Conservation (phyloP, 2,113 vertebrate genomes). For the Coptodon rendalli region DNA sequence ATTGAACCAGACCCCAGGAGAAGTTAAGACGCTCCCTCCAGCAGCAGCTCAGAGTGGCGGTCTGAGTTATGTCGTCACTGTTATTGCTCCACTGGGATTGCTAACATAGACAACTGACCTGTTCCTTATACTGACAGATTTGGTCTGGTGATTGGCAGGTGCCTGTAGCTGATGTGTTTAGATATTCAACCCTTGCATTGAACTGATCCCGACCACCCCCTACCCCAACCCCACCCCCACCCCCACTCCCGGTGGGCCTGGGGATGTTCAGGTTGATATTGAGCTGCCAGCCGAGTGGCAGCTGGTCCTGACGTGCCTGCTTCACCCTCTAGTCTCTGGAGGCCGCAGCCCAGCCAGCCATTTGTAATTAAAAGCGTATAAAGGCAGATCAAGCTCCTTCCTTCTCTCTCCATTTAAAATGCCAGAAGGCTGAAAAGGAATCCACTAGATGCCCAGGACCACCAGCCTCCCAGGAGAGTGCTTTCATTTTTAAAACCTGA, state of each 20-base stretch:
- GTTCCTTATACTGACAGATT: constrained; percentile 7
- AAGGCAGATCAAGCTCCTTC: constrained; percentile 39
- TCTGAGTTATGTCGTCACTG: constrained; percentile 40
- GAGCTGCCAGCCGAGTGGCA: constrained; percentile 32
- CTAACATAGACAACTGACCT: constrained; percentile 24
- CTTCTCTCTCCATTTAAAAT: neutral
- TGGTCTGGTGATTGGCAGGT: constrained; percentile 46
- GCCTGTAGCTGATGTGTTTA: constrained; percentile 33
- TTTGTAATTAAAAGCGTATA: constrained; percentile 60
- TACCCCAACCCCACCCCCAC: neutral
- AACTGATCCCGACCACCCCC: neutral
- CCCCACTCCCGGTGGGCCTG: neutral
- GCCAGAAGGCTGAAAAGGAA: neutral
- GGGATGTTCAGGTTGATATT: constrained; percentile 49
- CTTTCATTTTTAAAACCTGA: neutral
- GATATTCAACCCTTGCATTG: constrained; percentile 22
- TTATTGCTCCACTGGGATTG: constrained; percentile 10
- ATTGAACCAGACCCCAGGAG: constrained; percentile 20
- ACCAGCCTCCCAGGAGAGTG: neutral
- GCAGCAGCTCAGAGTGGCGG: neutral
- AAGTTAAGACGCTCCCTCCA: neutral
- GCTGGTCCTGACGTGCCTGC: constrained; percentile 20
- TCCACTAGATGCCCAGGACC: neutral
- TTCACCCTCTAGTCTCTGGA: constrained; percentile 49
- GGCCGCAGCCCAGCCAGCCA: constrained; percentile 26